Conservation (phyloP, 1,140 invertebrate species). For the Neotoxoptera formosana region DNA sequence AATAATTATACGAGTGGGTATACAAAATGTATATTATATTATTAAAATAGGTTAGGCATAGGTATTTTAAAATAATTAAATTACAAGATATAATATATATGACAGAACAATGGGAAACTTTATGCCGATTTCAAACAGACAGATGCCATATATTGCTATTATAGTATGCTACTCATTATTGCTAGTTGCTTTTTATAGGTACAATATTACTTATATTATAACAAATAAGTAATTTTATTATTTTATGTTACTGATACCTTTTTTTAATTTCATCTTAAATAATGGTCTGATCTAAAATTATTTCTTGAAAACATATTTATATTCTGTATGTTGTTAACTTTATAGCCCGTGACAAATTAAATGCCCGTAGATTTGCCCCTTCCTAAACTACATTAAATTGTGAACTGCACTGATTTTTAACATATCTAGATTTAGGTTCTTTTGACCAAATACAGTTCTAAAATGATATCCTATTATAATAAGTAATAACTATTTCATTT, state of each 20-base stretch:
- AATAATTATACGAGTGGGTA: neutral
- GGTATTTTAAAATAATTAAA: neutral
- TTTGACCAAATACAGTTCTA: too few species aligned
- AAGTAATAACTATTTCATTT: too few species aligned
- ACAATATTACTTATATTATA: neutral
- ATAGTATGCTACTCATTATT: neutral
- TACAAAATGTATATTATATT: neutral
- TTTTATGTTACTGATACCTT: neutral
- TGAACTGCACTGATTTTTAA: too few species aligned
- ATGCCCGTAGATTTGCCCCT: too few species aligned
- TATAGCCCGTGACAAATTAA: too few species aligned
- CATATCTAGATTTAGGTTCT: too few species aligned
- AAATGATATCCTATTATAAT: too few species aligned
- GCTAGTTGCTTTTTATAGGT: neutral
- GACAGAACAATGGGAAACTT: neutral
- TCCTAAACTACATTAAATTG: too few species aligned
- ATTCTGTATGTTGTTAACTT: neutral
- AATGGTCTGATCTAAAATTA: neutral
- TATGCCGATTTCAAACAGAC: neutral
- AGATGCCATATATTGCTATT: neutral
- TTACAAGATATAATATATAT: neutral
- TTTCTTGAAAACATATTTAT: neutral
- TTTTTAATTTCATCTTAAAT: too few species aligned
- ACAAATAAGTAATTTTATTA: neutral
- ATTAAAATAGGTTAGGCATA: neutral